Evolutionary conservation across 2,888 invertebrate genomes (phyloP).

Genomic region (Parasteatoda lunata): DNA sequence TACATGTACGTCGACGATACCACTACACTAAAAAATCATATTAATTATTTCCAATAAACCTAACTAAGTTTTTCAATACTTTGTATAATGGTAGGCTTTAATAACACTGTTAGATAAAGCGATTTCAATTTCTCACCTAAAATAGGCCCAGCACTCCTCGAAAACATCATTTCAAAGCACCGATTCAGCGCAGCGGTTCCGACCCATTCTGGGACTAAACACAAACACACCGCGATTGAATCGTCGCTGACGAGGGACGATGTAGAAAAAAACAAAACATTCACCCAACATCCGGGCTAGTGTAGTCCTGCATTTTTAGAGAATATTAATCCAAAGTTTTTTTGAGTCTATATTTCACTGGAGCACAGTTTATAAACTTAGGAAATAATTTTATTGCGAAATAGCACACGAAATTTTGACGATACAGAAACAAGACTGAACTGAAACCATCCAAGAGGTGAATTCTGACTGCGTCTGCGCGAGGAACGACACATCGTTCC

Average conservation of each 20-base stretch:
- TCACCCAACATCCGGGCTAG: conserved; percentile 60
- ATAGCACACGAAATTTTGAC: conserved; percentile 4
- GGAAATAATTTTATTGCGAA: background rate
- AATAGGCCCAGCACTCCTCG: conserved; percentile 59
- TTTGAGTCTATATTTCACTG: background rate
- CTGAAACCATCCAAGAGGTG: conserved; percentile 10
- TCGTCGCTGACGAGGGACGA: conserved; percentile 17
- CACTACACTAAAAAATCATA: conserved; percentile 47
- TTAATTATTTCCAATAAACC: conserved; percentile 7
- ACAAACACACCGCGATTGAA: conserved; percentile 39
- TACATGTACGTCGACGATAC: conserved; percentile 67
- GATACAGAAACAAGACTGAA: conserved; percentile 27
- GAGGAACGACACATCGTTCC: conserved; percentile 23
- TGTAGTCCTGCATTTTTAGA: conserved; percentile 53
- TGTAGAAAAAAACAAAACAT: conserved; percentile 43
- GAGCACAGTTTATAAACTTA: background rate
- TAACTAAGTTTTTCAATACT: conserved; percentile 26
- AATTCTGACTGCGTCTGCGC: conserved; percentile 53
- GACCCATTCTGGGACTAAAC: conserved; percentile 28
- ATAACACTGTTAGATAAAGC: background rate
- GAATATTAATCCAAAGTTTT: conserved; percentile 2
- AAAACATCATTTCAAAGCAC: conserved; percentile 52
- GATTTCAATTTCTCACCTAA: conserved; percentile 26
- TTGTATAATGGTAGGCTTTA: background rate
- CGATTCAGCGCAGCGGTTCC: conserved; percentile 14